These are phyloP conservation scores for Drosophila nebulosa DNA, from an alignment of 1,140 invertebrate species.

Conservation along the genomic window DNA sequence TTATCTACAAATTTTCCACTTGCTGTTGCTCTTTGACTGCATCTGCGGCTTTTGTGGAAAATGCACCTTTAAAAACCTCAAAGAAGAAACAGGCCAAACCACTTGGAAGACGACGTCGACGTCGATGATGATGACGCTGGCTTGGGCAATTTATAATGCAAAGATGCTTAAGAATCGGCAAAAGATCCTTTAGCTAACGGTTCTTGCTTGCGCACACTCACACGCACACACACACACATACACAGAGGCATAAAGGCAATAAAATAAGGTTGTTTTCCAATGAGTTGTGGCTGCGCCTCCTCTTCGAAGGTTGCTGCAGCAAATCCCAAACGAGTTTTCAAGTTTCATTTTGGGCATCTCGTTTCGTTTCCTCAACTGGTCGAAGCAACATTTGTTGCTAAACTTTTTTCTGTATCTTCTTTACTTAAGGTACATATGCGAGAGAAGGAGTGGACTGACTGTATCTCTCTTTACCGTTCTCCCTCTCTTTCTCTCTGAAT, in stretches of 20 bases:
- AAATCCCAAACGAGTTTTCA: slow-evolving; percentile 63
- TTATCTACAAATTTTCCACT: slow-evolving; percentile 24
- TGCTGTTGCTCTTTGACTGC: slow-evolving; percentile 2
- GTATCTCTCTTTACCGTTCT: background rate
- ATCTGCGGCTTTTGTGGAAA: background rate
- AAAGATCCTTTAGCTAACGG: slow-evolving; percentile 65
- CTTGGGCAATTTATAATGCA: slow-evolving; percentile 44
- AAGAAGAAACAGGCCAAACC: slow-evolving; percentile 46
- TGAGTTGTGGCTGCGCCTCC: slow-evolving; percentile 14
- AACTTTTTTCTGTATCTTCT: slow-evolving; percentile 8
- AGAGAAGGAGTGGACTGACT: background rate
- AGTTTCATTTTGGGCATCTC: background rate
- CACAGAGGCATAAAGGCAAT: slow-evolving; percentile 12
- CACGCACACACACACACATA: background rate
- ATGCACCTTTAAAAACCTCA: background rate
- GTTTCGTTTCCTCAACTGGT: background rate
- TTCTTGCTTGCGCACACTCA: slow-evolving; percentile 32
- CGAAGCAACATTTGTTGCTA: slow-evolving; percentile 18
- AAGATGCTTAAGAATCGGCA: slow-evolving; percentile 28
- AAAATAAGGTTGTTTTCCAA: slow-evolving; percentile 47
- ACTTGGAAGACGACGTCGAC: slow-evolving; percentile 19
- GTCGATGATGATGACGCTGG: background rate
- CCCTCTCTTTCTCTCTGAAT: background rate
- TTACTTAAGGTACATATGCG: background rate
- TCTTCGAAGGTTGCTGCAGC: slow-evolving; percentile 53